Evolutionary conservation across 2,113 vertebrate species (phyloP).

Genomic region (Theropithecus gelada): DNA sequence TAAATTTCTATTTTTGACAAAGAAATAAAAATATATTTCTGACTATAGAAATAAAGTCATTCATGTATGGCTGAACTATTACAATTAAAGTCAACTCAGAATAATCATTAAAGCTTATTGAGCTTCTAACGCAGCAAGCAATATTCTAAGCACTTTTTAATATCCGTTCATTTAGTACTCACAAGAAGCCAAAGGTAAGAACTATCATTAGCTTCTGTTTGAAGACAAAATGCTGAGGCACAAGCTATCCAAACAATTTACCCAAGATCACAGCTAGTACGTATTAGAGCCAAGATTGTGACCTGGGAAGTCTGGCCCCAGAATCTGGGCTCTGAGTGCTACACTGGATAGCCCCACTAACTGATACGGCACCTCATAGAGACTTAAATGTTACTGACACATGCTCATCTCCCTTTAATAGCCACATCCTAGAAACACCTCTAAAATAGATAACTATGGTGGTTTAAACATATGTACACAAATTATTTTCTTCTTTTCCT

Average conservation of each 20-base stretch:
- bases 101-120: neutral
- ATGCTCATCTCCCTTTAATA: neutral
- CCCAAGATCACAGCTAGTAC: neutral
- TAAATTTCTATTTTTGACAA: slow-evolving; percentile 5
- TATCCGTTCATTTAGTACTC: neutral
- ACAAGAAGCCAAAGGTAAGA: neutral
- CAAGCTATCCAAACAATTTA: neutral
- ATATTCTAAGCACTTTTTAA: neutral
- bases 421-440: neutral
- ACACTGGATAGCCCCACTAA: neutral
- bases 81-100: neutral
- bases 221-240: neutral
- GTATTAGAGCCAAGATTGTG: neutral
- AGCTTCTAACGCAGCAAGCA: neutral
- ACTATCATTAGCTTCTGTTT: neutral
- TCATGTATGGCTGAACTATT: neutral
- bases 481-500: neutral
- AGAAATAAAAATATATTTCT: neutral
- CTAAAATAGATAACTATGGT: neutral
- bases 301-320: neutral
- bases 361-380: neutral
- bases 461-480: neutral
- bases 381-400: neutral
- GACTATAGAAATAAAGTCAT: neutral
- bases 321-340: neutral